A percentile compares a stretch with the other conserved stretches of the same genome.
phyloP scores from a whole-genome alignment of 2,113 vertebrate species.

The Bucco capensis region DNA sequence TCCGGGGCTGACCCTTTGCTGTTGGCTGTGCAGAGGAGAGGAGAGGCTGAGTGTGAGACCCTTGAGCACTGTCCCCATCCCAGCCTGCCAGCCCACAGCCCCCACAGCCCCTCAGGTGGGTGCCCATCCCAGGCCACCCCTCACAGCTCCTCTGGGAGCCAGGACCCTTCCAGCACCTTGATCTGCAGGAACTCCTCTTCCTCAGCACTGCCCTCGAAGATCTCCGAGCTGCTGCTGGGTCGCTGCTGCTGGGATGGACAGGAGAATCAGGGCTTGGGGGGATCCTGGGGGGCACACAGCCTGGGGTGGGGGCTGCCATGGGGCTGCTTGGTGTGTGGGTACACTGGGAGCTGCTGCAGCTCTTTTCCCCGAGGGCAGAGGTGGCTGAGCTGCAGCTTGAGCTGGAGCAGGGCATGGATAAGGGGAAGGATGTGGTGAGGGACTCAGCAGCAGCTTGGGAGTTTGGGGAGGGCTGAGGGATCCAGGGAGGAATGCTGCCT shows the following conservation, averaged over 20 bases:
- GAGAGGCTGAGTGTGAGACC: background rate
- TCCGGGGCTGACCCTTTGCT: background rate
- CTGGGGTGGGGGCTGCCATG: rapidly evolving
- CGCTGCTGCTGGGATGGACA: background rate
- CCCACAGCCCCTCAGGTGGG: background rate
- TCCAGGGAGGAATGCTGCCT: rapidly evolving
- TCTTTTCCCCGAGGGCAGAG: background rate
- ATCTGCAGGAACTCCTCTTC: constrained; percentile 61
- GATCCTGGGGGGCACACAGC: rapidly evolving
- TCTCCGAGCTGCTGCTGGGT: background rate
- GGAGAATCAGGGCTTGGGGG: rapidly evolving
- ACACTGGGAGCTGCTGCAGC: background rate
- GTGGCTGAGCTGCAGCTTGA: rapidly evolving
- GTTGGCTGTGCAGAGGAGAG: background rate
- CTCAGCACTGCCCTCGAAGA: constrained; percentile 27
- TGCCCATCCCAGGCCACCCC: background rate
- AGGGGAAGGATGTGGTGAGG: background rate
- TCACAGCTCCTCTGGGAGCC: background rate
- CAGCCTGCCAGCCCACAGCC: rapidly evolving
- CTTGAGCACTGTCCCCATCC: rapidly evolving
- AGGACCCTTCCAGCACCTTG: background rate
- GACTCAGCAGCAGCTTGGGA: background rate
- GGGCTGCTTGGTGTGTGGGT: background rate
- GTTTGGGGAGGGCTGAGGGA: background rate
- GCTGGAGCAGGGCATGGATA: background rate